phyloP scores from a whole-genome alignment of 2,888 invertebrate species.

The Malthinus seriepunctatus region DNA sequence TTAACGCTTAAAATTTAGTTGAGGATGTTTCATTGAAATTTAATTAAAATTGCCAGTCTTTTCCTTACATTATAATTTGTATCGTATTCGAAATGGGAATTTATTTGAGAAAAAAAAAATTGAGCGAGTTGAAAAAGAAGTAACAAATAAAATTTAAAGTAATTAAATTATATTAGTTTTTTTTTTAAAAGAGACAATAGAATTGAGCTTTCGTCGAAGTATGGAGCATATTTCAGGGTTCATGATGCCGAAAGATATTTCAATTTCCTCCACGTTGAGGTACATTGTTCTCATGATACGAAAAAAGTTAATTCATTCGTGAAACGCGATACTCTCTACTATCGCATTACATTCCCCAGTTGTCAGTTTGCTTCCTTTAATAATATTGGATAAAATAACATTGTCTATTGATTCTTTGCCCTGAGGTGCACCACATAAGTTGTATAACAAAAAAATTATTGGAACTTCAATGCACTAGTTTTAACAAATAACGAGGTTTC shows the following conservation, averaged over 20 bases:
- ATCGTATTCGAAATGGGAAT: not conserved
- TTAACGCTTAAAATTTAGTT: constrained; percentile 29
- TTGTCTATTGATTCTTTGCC: constrained; percentile 34
- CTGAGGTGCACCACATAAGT: constrained; percentile 15
- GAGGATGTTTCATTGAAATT: constrained; percentile 20
- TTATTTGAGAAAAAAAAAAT: not conserved
- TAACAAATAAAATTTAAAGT: not conserved
- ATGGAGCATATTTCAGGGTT: constrained; percentile 28
- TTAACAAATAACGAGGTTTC: constrained; percentile 14
- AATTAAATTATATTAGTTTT: not conserved
- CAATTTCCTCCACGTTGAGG: constrained; percentile 36
- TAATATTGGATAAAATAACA: constrained; percentile 40
- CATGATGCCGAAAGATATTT: constrained; percentile 38
- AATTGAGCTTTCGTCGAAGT: constrained; percentile 9
- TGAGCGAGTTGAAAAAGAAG: not conserved
- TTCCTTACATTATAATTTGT: constrained; percentile 4
- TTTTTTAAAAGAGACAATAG: not conserved
- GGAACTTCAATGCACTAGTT: constrained; percentile 9
- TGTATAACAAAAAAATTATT: constrained; percentile 1
- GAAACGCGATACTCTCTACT: constrained; percentile 41
- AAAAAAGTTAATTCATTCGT: constrained; percentile 44
- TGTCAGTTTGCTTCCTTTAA: constrained; percentile 43
- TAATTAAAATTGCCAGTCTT: constrained; percentile 17
- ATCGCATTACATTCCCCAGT: constrained; percentile 40
- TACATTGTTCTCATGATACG: constrained; percentile 25